Base-by-base conservation (phyloP, 2,888 invertebrate species). In the Gandaritis pyraliata region DNA sequence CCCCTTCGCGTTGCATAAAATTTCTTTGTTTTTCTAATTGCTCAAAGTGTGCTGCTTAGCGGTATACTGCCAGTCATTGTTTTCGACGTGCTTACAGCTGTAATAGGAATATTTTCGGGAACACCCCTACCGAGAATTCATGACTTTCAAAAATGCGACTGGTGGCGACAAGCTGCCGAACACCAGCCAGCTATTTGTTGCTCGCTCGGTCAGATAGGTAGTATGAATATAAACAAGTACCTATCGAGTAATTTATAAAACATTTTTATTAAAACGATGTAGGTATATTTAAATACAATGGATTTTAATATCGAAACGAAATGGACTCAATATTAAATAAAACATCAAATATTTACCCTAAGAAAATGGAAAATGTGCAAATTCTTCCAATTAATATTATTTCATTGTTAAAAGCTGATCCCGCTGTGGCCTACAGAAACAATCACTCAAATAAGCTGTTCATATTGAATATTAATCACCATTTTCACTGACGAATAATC, bases 21-120 rank as follows among this genome's bases (percentile, higher is more conserved):
- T 87, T 90, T 89, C 88, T 90, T 91, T 90, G 91, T 91, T 91
- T 89, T 86, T 82, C 85, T 90, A 90, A 91, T 90, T 88, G 91
- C 85, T 86, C 74, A 78, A 86, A 92, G 90, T 91, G 88, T 88
- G 88, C 87, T 90, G 88, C 83, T 90, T 87, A 86, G 85, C 74
- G 72, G 77, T 83, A 88, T 89, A 75, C 79, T 81, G 78, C 86
- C 68, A 90, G 88, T 91, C 91, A 92, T 89, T 90, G 91, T 91
- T 91, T 90, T 87, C 87, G 85, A 86, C 84, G 82, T 82, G 82
- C 81, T 76, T 74, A 73, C 76, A 74, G 65, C 73, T 76, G 82
- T 88, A 85, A 87, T 85, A 85, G 82, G 85, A 88, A 88, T 85
- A 86, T 86, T 88, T 89, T 83, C 80, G 83, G 79, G 75, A 78